phyloP scores from a whole-genome alignment of 2,797 vertebrate genomes.

The Rhinella marina region DNA sequence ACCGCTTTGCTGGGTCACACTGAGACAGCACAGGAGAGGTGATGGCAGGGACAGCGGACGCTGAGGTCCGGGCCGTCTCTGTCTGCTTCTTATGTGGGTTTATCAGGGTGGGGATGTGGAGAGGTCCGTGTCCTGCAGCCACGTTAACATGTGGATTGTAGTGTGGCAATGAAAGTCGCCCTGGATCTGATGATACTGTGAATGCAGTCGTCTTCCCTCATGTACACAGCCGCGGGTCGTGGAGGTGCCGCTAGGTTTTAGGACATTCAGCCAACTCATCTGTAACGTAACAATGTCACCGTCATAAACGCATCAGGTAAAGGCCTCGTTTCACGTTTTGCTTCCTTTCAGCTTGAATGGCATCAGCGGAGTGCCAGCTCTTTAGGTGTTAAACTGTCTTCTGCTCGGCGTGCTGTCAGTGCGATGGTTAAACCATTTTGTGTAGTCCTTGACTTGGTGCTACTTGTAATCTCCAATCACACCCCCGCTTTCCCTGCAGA shows the following conservation, averaged over 20 bases:
- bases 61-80: neutral
- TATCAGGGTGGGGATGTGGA: too few species aligned
- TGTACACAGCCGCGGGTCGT: neutral
- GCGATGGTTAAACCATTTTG: slow-evolving; percentile 1
- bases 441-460: neutral
- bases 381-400: too few species aligned
- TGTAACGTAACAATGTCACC: neutral
- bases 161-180: too few species aligned
- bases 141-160: too few species aligned
- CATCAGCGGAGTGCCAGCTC: neutral
- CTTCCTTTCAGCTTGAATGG: neutral
- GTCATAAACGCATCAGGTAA: neutral
- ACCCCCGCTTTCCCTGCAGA: slow-evolving; percentile 39
- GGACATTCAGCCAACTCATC: neutral
- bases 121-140: too few species aligned
- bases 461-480: slow-evolving; percentile 41
- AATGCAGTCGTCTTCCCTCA: neutral
- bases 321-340: neutral
- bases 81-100: neutral
- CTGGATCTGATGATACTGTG: neutral
- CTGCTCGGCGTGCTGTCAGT: neutral
- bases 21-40: neutral
- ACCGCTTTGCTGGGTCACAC: neutral
- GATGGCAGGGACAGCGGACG: too few species aligned
- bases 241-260: neutral